A percentile compares a stretch with the other conserved stretches of the same genome.
Conservation (phyloP, 2,888 invertebrate genomes). For the Patella caerulea region DNA sequence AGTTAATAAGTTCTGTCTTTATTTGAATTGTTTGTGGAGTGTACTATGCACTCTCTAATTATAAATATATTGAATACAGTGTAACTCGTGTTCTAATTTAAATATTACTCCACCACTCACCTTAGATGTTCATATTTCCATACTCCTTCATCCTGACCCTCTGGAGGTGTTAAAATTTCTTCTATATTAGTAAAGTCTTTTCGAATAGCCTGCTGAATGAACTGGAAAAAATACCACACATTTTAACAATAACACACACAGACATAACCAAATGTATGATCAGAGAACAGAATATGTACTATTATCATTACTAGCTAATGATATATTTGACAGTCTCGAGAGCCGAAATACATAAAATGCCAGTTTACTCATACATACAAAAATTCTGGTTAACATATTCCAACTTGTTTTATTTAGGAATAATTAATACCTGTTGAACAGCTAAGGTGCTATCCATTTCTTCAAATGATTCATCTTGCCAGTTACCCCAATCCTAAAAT, state of each 20-base stretch:
- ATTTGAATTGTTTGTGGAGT: background rate
- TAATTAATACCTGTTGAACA: conserved; percentile 84
- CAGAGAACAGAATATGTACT: no score
- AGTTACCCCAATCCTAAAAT: conserved; percentile 87
- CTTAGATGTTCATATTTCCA: conserved; percentile 99
- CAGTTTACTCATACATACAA: no score
- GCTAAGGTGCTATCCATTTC: conserved; percentile 99
- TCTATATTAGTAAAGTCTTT: conserved; percentile 94
- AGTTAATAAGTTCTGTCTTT: no score
- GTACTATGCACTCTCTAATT: background rate
- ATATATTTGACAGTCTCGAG: no score
- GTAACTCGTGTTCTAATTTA: no score
- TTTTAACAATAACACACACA: no score
- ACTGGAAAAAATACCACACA: conserved; percentile 71
- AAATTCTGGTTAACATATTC: no score
- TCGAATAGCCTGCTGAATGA: conserved; percentile 97
- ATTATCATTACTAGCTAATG: no score
- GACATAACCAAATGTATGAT: no score
- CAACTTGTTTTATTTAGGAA: background rate
- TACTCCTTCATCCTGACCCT: conserved; percentile 97
- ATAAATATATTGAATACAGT: no score
- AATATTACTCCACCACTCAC: conserved; percentile 71
- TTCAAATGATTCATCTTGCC: conserved; percentile 98
- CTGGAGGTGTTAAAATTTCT: conserved; percentile 94
- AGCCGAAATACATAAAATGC: no score